Conservation (phyloP, 2,797 vertebrate genomes). For the Acropternis orthonyx region DNA sequence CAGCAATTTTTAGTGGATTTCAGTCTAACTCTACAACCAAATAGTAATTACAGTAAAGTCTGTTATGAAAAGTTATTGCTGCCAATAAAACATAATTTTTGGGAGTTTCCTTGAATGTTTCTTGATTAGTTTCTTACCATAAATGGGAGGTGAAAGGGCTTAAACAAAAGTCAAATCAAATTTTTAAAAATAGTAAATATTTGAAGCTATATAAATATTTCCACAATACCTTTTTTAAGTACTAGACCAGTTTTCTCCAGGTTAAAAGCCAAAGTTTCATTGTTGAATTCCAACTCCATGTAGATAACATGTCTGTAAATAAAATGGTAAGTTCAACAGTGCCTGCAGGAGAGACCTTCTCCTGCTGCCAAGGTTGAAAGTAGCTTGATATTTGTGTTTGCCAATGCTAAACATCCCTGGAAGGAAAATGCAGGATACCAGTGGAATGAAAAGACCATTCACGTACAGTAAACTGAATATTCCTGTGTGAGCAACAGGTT, state of each 20-base stretch:
- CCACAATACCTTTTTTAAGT: not conserved
- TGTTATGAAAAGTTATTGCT: not conserved
- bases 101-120: not conserved
- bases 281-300: constrained; percentile 34
- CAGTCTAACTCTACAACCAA: not conserved
- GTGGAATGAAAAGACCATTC: not conserved
- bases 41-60: not conserved
- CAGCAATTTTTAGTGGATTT: not conserved
- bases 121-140: constrained; percentile 7
- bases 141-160: not conserved
- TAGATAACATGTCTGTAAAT: constrained; percentile 9
- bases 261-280: constrained; percentile 33
- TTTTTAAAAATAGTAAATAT: constrained; percentile 26
- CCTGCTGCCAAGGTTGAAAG: constrained; percentile 39
- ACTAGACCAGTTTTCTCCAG: constrained; percentile 27
- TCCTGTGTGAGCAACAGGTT: not conserved
- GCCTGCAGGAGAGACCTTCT: not conserved
- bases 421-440: not conserved
- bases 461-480: not conserved
- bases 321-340: constrained; percentile 45
- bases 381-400: constrained; percentile 52
- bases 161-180: constrained; percentile 7
- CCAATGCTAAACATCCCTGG: not conserved
- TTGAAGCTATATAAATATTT: not conserved
- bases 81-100: not conserved